These are phyloP conservation scores for Ataeniobius toweri DNA, from an alignment of 2,797 vertebrate species.

Conservation along the genomic window DNA sequence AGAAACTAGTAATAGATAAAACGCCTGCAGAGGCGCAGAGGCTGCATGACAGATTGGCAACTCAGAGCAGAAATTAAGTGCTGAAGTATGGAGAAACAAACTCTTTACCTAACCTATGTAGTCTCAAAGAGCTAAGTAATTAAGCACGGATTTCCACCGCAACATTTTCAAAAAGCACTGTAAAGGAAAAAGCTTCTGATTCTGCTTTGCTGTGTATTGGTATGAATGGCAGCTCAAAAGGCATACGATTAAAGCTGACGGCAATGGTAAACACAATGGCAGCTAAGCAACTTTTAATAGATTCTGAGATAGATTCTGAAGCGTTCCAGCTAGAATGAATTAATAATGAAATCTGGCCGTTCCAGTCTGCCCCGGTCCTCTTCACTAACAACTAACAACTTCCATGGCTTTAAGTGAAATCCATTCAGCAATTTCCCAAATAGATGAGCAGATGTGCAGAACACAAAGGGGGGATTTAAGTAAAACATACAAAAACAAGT, in stretches of 20 bases:
- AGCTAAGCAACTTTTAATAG: not conserved
- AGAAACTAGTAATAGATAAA: not conserved
- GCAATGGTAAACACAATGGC: not conserved
- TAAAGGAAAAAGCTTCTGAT: not conserved
- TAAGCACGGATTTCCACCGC: too few relatives aligned
- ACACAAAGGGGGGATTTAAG: not conserved
- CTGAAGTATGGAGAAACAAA: not conserved
- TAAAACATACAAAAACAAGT: not conserved
- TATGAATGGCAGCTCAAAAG: not conserved
- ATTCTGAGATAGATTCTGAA: not conserved
- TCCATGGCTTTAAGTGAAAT: not conserved
- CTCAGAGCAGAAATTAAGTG: constrained; percentile 3
- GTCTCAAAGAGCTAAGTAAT: not conserved
- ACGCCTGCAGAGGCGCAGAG: constrained; percentile 6
- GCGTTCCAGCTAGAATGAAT: not conserved
- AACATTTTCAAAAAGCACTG: too few relatives aligned
- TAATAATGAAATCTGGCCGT: not conserved
- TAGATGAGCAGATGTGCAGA: not conserved
- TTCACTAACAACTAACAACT: not conserved
- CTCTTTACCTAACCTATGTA: not conserved
- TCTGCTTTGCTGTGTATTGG: not conserved
- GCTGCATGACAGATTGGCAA: constrained; percentile 11
- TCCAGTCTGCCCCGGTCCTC: not conserved
- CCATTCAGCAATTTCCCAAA: not conserved
- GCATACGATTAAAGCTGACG: not conserved